Base-by-base conservation (phyloP, 2,113 vertebrate genomes). In the Ranitomeya variabilis region DNA sequence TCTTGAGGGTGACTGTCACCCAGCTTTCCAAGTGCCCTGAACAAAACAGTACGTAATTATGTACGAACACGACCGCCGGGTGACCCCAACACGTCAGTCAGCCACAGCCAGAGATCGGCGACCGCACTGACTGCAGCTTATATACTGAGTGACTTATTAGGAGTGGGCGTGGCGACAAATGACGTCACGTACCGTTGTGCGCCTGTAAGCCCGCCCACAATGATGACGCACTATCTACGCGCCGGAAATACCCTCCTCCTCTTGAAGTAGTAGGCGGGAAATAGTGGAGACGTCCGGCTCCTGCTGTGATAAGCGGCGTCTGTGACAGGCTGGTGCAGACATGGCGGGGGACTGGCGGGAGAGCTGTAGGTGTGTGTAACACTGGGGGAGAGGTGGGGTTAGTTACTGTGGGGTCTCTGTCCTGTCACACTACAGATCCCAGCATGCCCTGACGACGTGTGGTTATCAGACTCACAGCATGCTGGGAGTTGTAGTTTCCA, bases 351-450 rank as follows among this genome's bases (percentile, higher is more conserved):
- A 55, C 9, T 5, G 57, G 57, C 71, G 37, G 71, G 37, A 45
- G 45, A 84, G 80, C 71, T 66, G 80, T 77, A 84, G 80, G 87
- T 88, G 26, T 66, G 87, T 80, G 21, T 7, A 31, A 1, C 37
- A 4, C 1, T 45, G 37, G 37, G 37, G 37, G 37, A 45, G 37
- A 45, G 37, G 37, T 45, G 37, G 37, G 37, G 37, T 45, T 4
- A 45, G 3, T 45, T 45, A 45, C 37, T 45, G 37, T 45, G 3
- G 5, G 37, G 37, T 45, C 3, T 45, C 3, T 21, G 21, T 67
- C 21, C 19, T 21, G 5, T 73, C 5, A 16, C n/a, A 67, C 64
- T 67, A 67, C 67, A 15, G 2, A 26, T 73, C 69, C 14, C 31
- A 37, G 37, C 37, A 45, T 45, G 37, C 37, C 37, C 37, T 45